phyloP scores from a whole-genome alignment of 2,113 vertebrate species.

The Sarotherodon lohbergeri region DNA sequence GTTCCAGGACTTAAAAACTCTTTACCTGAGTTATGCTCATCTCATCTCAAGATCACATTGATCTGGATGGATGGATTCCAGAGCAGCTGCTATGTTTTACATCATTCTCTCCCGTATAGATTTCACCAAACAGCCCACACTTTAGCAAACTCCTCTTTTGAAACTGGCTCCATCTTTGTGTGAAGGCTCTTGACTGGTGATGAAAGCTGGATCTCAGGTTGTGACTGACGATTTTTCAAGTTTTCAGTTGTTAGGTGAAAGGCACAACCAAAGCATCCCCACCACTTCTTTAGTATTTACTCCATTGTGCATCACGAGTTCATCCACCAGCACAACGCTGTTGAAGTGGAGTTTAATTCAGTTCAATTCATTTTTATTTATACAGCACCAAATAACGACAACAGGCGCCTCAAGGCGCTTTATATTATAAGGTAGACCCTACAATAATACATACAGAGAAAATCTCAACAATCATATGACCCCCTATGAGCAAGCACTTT shows the following conservation, averaged over 20 bases:
- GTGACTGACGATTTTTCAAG: background rate
- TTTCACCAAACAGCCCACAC: background rate
- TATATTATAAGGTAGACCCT: background rate
- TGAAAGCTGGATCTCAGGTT: background rate
- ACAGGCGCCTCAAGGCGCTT: background rate
- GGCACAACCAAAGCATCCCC: background rate
- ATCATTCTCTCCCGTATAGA: background rate
- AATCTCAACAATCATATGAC: background rate
- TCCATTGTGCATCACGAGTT: background rate
- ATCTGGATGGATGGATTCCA: background rate
- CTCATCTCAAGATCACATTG: background rate
- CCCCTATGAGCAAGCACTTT: background rate
- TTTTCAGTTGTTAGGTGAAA: background rate
- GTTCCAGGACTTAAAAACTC: background rate
- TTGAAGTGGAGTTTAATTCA: background rate
- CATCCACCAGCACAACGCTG: background rate
- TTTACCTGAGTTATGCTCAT: background rate
- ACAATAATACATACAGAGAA: background rate
- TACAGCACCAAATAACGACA: background rate
- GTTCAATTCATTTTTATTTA: background rate
- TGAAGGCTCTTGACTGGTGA: background rate
- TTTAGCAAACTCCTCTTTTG: background rate
- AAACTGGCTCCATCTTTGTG: background rate
- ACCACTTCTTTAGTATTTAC: background rate
- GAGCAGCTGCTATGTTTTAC: background rate